phyloP scores from a whole-genome alignment of 2,113 vertebrate species.

The Steatornis caripensis region DNA sequence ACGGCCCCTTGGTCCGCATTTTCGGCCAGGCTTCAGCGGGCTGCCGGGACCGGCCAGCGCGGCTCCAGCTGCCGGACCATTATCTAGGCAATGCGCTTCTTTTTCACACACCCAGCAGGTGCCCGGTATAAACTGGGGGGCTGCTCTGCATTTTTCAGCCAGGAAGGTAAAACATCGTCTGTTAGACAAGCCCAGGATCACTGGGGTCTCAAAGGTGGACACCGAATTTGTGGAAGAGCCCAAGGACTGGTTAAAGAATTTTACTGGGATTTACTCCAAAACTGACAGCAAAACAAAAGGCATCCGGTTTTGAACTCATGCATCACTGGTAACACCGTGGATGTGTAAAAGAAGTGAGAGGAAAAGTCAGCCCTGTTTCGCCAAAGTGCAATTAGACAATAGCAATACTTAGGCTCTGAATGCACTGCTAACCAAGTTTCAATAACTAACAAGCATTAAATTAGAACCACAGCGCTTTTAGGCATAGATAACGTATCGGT shows the following conservation, averaged over 20 bases:
- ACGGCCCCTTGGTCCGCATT: rapidly evolving
- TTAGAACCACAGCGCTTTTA: not conserved
- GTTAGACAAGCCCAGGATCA: no score
- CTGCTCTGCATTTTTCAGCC: not conserved
- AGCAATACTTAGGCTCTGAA: not conserved
- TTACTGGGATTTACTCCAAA: not conserved
- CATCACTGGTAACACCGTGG: not conserved
- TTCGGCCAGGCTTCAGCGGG: not conserved
- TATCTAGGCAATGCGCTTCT: no score
- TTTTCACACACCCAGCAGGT: not conserved
- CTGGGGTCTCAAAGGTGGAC: not conserved
- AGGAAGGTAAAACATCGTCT: not conserved
- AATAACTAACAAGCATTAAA: not conserved
- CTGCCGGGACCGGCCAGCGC: no score
- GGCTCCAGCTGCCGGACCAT: not conserved
- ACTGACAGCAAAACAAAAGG: not conserved
- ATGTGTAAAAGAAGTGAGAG: not conserved
- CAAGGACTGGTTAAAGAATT: not conserved
- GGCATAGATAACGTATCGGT: not conserved
- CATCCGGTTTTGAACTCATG: not conserved
- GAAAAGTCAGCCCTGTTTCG: not conserved
- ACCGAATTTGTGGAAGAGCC: not conserved
- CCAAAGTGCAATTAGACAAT: not conserved
- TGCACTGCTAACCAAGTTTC: not conserved
- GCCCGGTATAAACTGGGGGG: not conserved